Base-by-base conservation (phyloP, 2,113 vertebrate genomes). In the Tachysurus vachellii region DNA sequence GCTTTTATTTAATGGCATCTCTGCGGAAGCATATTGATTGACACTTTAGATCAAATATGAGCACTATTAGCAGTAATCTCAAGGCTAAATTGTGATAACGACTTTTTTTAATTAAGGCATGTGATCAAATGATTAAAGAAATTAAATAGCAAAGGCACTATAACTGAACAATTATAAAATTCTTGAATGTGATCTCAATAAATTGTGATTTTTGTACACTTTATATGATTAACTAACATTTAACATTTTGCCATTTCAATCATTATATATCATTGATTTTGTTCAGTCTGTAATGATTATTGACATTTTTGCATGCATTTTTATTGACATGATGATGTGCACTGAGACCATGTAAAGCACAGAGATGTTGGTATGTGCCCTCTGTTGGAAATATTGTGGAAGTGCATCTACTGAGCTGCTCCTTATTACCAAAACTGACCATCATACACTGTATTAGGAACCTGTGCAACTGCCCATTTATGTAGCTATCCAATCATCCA, bases 321-420 rank as follows among this genome's bases (percentile, higher is more conserved):
- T 14, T 16, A 70, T 36, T 31, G 14, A 6, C 14, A 17, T 31
- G 28, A 36, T 70, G 36, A 36, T 36, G 28, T 36, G 44, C 82
- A 54, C n/a, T 70, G 62, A 84, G 53, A 36, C 12, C 47, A 4
- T 71, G 21, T 17, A 57, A 14, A 26, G 44, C 59, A 83, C 21
- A 36, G 44, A 77, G 21, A 44, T 50, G 19, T 23, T 42, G 31
- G 31, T 44, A 87, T 83, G 81, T 57, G 81, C 86, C 86, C 71
- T 76, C 86, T 87, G 81, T 42, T 87, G 86, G 86, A 68, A 68
- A 21, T 68, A 68, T 54, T 3, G 44, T 83, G 71, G n/a, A 77
- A 83, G 8, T 84, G 71, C 86, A 87, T 16, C 14, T 57, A 2
- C 26, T 36, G 14, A 31, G 10, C 42, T 54, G 44, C 4, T 64